These are phyloP conservation scores for Paramormyrops kingsleyae DNA, from an alignment of 2,113 vertebrate genomes.

Conservation along the genomic window DNA sequence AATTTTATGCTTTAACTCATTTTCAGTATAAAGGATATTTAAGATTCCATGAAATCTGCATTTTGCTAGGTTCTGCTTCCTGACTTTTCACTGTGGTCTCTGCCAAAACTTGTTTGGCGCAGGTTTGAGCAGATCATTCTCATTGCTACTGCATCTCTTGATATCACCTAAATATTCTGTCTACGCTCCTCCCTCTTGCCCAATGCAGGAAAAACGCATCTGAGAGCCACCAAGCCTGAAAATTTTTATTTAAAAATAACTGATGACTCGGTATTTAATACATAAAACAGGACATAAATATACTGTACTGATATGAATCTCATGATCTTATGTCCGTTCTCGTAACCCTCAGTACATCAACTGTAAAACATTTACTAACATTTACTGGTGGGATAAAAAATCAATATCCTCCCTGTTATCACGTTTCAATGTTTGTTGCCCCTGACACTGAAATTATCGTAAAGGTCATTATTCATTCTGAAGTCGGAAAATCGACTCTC, in stretches of 20 bases:
- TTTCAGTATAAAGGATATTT: not conserved
- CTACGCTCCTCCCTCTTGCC: not conserved
- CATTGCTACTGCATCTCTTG: not conserved
- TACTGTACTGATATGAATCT: not conserved
- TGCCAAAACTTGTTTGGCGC: not conserved
- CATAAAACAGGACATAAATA: not conserved
- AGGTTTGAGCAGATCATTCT: not conserved
- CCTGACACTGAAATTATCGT: not conserved
- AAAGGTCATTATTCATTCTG: constrained; percentile 7
- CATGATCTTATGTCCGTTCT: not conserved
- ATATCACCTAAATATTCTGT: not conserved
- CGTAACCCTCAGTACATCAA: not conserved
- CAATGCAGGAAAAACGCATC: not conserved
- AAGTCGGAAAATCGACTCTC: not conserved
- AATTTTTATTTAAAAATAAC: not conserved
- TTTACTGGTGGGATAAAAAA: not conserved
- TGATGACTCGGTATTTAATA: not conserved
- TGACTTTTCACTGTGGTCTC: not conserved
- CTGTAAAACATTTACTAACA: constrained; percentile 1
- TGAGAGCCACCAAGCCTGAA: not conserved
- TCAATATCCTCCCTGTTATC: constrained; percentile 6
- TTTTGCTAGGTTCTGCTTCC: not conserved
- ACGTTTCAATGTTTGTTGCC: not conserved
- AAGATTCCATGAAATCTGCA: not conserved
- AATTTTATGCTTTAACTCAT: not conserved